These are phyloP conservation scores for Drosophila erecta DNA, from an alignment of 1,140 invertebrate genomes.

Conservation along the genomic window DNA sequence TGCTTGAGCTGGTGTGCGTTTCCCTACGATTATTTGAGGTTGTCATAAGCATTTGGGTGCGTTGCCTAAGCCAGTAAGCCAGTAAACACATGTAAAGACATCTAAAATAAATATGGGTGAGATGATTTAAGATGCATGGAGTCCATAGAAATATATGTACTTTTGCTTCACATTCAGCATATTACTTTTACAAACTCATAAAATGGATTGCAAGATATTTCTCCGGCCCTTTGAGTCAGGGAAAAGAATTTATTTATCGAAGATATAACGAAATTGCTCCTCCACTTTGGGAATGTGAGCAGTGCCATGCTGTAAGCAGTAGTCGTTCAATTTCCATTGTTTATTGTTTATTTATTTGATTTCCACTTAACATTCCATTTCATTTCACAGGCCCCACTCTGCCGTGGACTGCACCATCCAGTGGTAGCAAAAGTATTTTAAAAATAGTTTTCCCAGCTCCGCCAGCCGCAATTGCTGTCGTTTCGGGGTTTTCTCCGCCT, in stretches of 20 bases:
- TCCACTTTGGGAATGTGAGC: neutral
- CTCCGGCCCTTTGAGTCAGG: neutral
- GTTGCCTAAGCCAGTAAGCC: slow-evolving; percentile 10
- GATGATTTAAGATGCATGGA: no score
- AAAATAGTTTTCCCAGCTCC: slow-evolving; percentile 15
- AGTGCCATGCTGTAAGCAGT: neutral
- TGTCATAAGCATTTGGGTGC: slow-evolving; percentile 10
- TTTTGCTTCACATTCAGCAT: no score
- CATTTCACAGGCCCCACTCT: neutral
- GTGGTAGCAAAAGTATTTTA: slow-evolving; percentile 8
- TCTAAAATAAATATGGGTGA: no score
- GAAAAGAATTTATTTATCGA: neutral
- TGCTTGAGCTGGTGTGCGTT: slow-evolving; percentile 14
- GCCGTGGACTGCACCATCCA: neutral
- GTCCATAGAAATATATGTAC: no score
- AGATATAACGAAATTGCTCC: neutral
- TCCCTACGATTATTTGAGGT: slow-evolving; percentile 39
- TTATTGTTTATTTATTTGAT: slow-evolving; percentile 7
- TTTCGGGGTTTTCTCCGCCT: slow-evolving; percentile 25
- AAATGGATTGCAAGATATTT: no score
- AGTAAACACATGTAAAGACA: neutral
- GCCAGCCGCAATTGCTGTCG: slow-evolving; percentile 17
- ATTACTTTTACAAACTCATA: no score
- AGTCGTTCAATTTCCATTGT: slow-evolving; percentile 1
- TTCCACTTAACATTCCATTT: slow-evolving; percentile 11